phyloP scores from a whole-genome alignment of 2,888 invertebrate species.

The Pedicia rivosa region DNA sequence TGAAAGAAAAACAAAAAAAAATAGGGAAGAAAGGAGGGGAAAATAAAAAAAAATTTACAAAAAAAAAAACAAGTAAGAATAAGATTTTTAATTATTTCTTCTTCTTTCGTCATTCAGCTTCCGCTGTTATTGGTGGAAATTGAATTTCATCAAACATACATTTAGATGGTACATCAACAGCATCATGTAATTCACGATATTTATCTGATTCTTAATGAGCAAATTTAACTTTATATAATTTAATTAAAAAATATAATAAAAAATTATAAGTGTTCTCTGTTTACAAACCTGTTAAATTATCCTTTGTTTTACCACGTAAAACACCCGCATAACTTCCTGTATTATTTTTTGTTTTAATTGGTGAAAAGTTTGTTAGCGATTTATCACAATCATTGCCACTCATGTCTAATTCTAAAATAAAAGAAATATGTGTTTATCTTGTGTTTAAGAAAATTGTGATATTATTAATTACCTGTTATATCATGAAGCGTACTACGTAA shows the following conservation, averaged over 20 bases:
- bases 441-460: background rate
- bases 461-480: constrained; percentile 17
- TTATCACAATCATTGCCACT: constrained; percentile 10
- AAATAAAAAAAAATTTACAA: background rate
- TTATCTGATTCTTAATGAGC: constrained; percentile 26
- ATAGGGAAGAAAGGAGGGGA: too few relatives aligned
- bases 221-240: constrained; percentile 1
- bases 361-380: constrained; percentile 2
- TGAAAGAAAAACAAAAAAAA: too few relatives aligned
- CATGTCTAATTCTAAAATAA: constrained; percentile 14
- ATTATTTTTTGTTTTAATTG: background rate
- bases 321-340: constrained; percentile 67
- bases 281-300: constrained; percentile 66
- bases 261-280: background rate
- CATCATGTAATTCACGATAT: constrained; percentile 28
- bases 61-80: background rate
- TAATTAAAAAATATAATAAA: too few relatives aligned
- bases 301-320: constrained; percentile 69
- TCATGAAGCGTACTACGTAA: constrained; percentile 25
- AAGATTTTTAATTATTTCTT: constrained; percentile 1
- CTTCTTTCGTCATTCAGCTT: constrained; percentile 10
- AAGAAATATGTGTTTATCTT: background rate
- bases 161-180: constrained; percentile 27
- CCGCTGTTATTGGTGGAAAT: constrained; percentile 25
- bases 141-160: constrained; percentile 27